phyloP scores from a whole-genome alignment of 2,797 vertebrate genomes.

The Thripadectes ignobilis region DNA sequence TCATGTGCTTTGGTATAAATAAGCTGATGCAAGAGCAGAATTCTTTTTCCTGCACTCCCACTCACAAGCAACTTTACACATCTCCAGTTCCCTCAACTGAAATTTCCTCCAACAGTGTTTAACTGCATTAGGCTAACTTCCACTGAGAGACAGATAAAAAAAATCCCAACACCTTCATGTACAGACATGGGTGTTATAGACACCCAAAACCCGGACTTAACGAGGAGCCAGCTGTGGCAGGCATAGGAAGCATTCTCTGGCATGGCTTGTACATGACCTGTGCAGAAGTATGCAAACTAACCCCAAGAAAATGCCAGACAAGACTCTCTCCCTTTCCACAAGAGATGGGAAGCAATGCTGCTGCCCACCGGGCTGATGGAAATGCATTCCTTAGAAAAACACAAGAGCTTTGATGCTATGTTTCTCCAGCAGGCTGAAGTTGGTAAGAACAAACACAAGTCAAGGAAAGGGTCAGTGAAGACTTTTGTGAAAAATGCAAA shows the following conservation, averaged over 20 bases:
- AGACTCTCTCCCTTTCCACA: background rate
- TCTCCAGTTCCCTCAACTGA: background rate
- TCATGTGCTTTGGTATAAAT: background rate
- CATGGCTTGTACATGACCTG: background rate
- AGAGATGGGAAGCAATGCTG: background rate
- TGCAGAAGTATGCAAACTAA: background rate
- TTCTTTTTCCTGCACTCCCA: background rate
- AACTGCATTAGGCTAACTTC: background rate
- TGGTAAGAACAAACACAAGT: background rate
- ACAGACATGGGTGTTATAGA: background rate
- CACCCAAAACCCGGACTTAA: background rate
- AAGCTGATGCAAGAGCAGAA: background rate
- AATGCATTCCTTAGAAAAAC: background rate
- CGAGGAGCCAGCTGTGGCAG: background rate
- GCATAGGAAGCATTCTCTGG: background rate
- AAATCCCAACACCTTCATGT: fast-evolving
- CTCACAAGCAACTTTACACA: background rate
- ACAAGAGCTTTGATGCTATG: fast-evolving
- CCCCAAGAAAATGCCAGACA: background rate
- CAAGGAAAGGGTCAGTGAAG: background rate
- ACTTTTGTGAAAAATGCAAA: background rate
- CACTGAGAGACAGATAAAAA: background rate
- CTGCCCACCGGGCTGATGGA: background rate
- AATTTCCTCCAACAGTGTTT: background rate
- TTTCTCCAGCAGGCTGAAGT: background rate